These are phyloP conservation scores for Hippocampus mohnikei DNA, from an alignment of 2,113 vertebrate genomes.

Conservation along the genomic window DNA sequence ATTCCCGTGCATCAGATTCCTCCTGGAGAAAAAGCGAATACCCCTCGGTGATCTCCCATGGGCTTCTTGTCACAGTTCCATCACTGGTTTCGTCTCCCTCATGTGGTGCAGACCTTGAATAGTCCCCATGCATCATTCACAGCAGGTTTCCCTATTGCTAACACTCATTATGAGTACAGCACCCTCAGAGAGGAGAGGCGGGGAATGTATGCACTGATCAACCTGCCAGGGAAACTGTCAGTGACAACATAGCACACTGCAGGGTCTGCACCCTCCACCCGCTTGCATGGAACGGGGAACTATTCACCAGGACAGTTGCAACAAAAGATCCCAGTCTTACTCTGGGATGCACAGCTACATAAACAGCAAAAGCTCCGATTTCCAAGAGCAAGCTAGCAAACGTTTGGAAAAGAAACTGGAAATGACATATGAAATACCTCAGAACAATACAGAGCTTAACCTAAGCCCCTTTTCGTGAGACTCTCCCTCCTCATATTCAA, in stretches of 20 bases:
- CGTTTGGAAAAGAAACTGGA: neutral
- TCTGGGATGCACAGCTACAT: constrained; percentile 10
- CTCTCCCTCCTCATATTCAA: constrained; percentile 35
- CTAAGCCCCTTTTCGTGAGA: constrained; percentile 43
- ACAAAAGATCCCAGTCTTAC: constrained; percentile 15
- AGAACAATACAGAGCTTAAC: constrained; percentile 46
- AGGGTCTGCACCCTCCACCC: constrained; percentile 10
- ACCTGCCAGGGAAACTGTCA: constrained; percentile 61
- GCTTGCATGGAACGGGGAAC: constrained; percentile 30
- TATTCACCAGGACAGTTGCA: constrained; percentile 40
- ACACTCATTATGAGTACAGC: constrained; percentile 48
- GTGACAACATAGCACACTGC: constrained; percentile 45
- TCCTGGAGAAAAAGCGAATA: constrained; percentile 38
- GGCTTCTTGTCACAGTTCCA: constrained; percentile 57
- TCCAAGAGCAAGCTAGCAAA: constrained; percentile 7
- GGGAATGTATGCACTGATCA: constrained; percentile 44
- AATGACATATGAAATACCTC: constrained; percentile 40
- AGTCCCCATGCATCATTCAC: constrained; percentile 56
- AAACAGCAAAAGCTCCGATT: neutral
- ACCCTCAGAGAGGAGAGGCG: constrained; percentile 44
- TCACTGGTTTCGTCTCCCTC: constrained; percentile 28
- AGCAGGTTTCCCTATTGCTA: constrained; percentile 40
- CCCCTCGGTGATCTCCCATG: constrained; percentile 36
- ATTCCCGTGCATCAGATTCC: constrained; percentile 30
- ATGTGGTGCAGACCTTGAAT: constrained; percentile 49